These are phyloP conservation scores for Chydorus sphaericus DNA, from an alignment of 2,888 invertebrate genomes.

Conservation along the genomic window DNA sequence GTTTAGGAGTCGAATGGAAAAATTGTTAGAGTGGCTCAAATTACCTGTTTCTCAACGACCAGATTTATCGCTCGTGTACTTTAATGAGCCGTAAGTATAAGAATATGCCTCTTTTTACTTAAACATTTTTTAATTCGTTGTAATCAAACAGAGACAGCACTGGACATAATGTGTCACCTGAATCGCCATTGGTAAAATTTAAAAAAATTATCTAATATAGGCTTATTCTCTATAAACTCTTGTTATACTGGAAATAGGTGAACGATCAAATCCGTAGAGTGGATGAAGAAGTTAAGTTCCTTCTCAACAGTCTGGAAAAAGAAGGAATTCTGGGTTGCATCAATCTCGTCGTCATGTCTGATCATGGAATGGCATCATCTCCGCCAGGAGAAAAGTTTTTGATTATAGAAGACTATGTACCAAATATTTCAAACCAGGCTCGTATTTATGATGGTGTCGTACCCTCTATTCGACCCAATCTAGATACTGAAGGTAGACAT, in stretches of 20 bases:
- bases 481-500: slow-evolving; percentile 5
- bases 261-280: slow-evolving; percentile 2
- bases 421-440: not conserved
- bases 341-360: slow-evolving; percentile 23
- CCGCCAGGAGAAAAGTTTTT: slow-evolving; percentile 7
- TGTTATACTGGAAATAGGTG: not conserved
- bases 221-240: not conserved
- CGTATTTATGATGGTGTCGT: not conserved
- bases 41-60: slow-evolving; percentile 39
- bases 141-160: slow-evolving; percentile 31
- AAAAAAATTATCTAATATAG: not conserved
- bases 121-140: not conserved
- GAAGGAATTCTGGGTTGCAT: slow-evolving; percentile 22
- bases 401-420: slow-evolving; percentile 3
- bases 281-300: not conserved
- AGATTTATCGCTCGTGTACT: slow-evolving; percentile 51
- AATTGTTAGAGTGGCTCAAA: slow-evolving; percentile 42
- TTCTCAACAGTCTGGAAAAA: not conserved
- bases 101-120: not conserved
- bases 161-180: not conserved
- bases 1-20: slow-evolving; percentile 41
- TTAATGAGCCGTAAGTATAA: slow-evolving; percentile 41
- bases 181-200: slow-evolving; percentile 3
- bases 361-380: slow-evolving; percentile 22
- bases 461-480: slow-evolving; percentile 1